phyloP scores from a whole-genome alignment of 2,888 invertebrate genomes.

The Trissolcus brochymenae region DNA sequence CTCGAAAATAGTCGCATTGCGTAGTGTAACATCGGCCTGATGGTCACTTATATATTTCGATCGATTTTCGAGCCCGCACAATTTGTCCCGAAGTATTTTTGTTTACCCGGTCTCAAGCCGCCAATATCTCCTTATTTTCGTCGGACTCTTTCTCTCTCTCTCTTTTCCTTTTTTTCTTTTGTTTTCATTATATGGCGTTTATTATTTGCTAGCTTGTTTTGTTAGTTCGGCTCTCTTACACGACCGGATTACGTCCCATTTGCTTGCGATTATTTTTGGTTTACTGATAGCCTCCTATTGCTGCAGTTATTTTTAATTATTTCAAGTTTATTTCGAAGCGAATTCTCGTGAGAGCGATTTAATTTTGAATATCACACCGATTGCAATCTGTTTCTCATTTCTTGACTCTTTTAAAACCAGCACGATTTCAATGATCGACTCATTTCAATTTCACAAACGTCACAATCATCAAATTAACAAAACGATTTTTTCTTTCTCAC shows the following conservation, averaged over 20 bases:
- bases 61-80: slow-evolving; percentile 10
- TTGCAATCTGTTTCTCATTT: slow-evolving; percentile 39
- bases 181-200: too few relatives aligned
- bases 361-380: slow-evolving; percentile 37
- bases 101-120: background rate
- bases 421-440: too few relatives aligned
- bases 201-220: background rate
- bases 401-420: slow-evolving; percentile 29
- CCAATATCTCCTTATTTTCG: too few relatives aligned
- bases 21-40: slow-evolving; percentile 18
- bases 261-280: background rate
- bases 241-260: too few relatives aligned
- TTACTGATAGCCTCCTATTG: slow-evolving; percentile 1
- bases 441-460: too few relatives aligned
- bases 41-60: slow-evolving; percentile 16
- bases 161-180: too few relatives aligned
- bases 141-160: too few relatives aligned
- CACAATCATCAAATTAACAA: too few relatives aligned
- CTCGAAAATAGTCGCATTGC: slow-evolving; percentile 50
- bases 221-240: too few relatives aligned
- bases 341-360: slow-evolving; percentile 14
- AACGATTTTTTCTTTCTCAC: too few relatives aligned
- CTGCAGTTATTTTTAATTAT: slow-evolving; percentile 6
- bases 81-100: slow-evolving; percentile 4
- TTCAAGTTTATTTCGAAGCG: slow-evolving; percentile 15